Base-by-base conservation (phyloP, 2,113 vertebrate genomes). In the Brachirus orientalis region DNA sequence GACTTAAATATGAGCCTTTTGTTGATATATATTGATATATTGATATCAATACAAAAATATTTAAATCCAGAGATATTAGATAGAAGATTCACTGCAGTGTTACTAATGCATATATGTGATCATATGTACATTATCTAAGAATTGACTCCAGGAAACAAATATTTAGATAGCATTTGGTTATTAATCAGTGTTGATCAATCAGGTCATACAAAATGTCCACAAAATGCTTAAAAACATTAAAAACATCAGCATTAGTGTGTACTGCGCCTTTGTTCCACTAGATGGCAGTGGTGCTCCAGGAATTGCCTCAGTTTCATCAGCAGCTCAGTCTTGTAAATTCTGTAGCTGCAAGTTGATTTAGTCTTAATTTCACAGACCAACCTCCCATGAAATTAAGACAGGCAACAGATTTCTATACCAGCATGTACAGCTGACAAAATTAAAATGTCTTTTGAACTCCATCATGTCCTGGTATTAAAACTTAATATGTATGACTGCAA, bases 201-300 rank as follows among this genome's bases (percentile, higher is more conserved):
- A 17, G 44, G n/a, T n/a, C n/a, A n/a, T n/a, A n/a, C n/a, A n/a
- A n/a, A n/a, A n/a, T n/a, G n/a, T n/a, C n/a, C n/a, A n/a, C n/a
- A n/a, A n/a, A n/a, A n/a, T n/a, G n/a, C n/a, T n/a, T n/a, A n/a
- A n/a, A n/a, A n/a, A n/a, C n/a, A n/a, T n/a, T n/a, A n/a, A n/a
- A n/a, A n/a, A n/a, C n/a, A n/a, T 37, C 17, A 37, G 19, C 20
- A 36, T 8, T 3, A 10, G 1, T n/a, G n/a, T n/a, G n/a, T 8
- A n/a, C 20, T 16, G 0, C 14, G 36, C 35, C 10, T 7, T 16
- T 45, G 8, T n/a, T 69, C 84, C 86, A 86, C 65, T 69, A 81
- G 80, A 61, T 82, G 69, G 80, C 82, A 82, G 77, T 74, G 63
- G 62, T 63, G 71, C 65, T 60, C 41, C 60, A 59, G 17, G 10